phyloP scores from a whole-genome alignment of 2,113 vertebrate genomes.

The Mandrillus leucophaeus region DNA sequence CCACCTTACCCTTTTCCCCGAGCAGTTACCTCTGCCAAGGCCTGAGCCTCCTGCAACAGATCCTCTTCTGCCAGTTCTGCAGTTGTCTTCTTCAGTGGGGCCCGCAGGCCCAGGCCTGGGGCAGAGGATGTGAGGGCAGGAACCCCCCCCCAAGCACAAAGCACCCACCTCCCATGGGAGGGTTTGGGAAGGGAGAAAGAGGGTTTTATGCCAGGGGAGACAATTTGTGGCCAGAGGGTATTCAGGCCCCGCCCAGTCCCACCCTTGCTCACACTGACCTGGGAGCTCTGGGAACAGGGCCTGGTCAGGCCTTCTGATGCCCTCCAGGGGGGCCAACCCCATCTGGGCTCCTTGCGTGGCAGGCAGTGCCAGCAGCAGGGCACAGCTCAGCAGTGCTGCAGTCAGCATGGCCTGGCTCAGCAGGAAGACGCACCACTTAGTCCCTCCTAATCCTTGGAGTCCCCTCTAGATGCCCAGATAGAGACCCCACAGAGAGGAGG shows the following conservation, averaged over 20 bases:
- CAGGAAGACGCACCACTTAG: conserved; percentile 50
- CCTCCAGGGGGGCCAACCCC: conserved; percentile 64
- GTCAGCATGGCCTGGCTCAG: conserved; percentile 81
- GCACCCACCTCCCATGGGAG: background rate
- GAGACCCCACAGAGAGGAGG: background rate
- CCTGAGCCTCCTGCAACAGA: conserved; percentile 81
- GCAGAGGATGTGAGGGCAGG: conserved; percentile 14
- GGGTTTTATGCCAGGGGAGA: background rate
- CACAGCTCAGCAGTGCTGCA: conserved; percentile 81
- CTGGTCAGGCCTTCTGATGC: conserved; percentile 66
- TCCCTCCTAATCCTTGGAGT: background rate
- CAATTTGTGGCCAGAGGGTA: background rate
- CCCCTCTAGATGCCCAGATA: background rate
- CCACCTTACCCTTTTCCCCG: fast-evolving
- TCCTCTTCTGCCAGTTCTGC: conserved; percentile 82
- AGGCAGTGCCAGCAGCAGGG: conserved; percentile 81
- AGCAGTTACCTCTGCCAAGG: conserved; percentile 86
- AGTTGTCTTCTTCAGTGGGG: conserved; percentile 78
- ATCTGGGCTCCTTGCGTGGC: conserved; percentile 68
- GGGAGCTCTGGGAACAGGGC: conserved; percentile 69
- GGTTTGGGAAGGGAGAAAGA: background rate
- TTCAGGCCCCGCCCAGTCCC: background rate
- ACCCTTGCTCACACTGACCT: conserved; percentile 78
- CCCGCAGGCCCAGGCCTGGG: conserved; percentile 77
- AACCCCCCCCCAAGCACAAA: background rate